These are phyloP conservation scores for Electrona antarctica DNA, from an alignment of 2,113 vertebrate species.

Conservation along the genomic window DNA sequence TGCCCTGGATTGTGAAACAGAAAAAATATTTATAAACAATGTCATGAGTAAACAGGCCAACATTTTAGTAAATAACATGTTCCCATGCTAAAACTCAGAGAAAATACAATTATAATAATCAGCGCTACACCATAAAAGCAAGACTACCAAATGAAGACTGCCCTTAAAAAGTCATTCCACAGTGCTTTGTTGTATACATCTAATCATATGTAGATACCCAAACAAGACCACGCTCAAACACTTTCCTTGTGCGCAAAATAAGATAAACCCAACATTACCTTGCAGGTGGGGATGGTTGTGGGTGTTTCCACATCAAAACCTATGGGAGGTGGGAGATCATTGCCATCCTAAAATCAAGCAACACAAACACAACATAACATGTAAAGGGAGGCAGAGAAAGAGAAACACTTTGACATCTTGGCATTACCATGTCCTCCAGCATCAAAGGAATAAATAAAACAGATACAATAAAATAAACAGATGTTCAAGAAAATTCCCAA, in stretches of 20 bases:
- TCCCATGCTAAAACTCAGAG: too few relatives aligned
- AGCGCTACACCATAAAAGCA: too few relatives aligned
- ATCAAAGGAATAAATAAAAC: background rate
- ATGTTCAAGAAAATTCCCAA: too few relatives aligned
- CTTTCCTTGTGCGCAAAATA: background rate
- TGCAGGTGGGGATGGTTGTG: constrained; percentile 85
- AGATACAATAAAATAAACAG: background rate
- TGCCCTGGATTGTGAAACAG: constrained; percentile 77
- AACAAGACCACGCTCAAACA: background rate
- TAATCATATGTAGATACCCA: background rate
- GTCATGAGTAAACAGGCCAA: too few relatives aligned
- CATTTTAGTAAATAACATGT: too few relatives aligned
- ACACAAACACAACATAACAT: background rate
- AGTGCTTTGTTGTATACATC: background rate
- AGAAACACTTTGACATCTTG: background rate
- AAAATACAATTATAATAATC: too few relatives aligned
- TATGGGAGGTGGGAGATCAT: constrained; percentile 89
- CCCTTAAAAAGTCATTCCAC: background rate
- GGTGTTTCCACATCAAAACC: constrained; percentile 87
- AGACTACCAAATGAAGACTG: background rate
- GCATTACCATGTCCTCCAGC: background rate
- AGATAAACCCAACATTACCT: constrained; percentile 71
- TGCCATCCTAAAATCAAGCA: constrained; percentile 81
- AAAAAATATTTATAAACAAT: background rate
- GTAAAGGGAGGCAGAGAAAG: background rate